Conservation (phyloP, 2,113 vertebrate species). For the Origma solitaria region DNA sequence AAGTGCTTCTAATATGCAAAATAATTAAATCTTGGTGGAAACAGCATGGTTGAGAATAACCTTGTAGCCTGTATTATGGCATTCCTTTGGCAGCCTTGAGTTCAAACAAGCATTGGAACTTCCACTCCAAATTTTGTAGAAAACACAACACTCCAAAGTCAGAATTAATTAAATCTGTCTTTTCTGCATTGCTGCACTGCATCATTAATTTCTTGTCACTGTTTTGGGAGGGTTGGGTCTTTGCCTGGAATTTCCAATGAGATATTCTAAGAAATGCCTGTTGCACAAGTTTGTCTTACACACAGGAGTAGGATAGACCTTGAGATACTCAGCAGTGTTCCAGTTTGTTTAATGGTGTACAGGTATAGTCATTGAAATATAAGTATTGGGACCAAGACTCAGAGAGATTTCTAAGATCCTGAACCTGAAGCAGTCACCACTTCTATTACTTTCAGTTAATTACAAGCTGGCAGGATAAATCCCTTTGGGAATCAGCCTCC, state of each 20-base stretch:
- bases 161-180: neutral
- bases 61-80: neutral
- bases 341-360: neutral
- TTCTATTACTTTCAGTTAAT: slow-evolving; percentile 16
- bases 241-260: neutral
- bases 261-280: neutral
- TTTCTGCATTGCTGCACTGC: neutral
- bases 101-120: neutral
- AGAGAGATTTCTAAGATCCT: neutral
- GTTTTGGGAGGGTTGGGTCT: neutral
- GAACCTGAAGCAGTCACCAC: neutral
- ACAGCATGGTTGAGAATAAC: neutral
- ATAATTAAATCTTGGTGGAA: neutral
- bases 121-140: neutral
- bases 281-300: neutral
- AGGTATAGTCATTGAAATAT: neutral
- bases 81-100: neutral
- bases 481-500: neutral
- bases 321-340: neutral
- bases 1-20: neutral
- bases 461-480: neutral
- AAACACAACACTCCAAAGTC: neutral
- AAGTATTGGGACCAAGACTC: neutral
- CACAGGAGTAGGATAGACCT: neutral
- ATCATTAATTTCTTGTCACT: neutral